These are phyloP conservation scores for Tethea ocularis DNA, from an alignment of 2,888 invertebrate species.

Conservation along the genomic window DNA sequence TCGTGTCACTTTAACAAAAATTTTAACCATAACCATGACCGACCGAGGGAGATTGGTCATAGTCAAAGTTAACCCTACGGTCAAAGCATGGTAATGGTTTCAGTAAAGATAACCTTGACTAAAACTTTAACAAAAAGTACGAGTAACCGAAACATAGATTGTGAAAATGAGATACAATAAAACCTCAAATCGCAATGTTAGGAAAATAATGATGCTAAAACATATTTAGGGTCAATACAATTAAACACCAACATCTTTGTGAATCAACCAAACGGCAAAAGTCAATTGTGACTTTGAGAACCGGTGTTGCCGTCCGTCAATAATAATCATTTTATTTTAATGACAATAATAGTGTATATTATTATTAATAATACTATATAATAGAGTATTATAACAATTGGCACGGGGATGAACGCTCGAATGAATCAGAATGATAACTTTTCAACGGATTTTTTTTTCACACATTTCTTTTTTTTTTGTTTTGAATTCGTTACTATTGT, in stretches of 20 bases:
- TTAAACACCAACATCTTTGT: conserved; percentile 76
- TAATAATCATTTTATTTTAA: conserved; percentile 72
- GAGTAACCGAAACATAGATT: too few species aligned
- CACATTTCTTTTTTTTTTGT: conserved; percentile 42
- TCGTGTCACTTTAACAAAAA: too few species aligned
- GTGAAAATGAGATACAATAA: too few species aligned
- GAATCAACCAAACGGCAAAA: conserved; percentile 76
- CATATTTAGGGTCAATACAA: conserved; percentile 75
- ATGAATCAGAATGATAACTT: conserved; percentile 73
- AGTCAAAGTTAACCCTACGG: too few species aligned
- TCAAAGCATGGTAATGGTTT: too few species aligned
- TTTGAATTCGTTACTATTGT: conserved; percentile 30
- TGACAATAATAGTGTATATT: conserved; percentile 66
- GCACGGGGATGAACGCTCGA: conserved; percentile 78
- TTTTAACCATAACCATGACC: too few species aligned
- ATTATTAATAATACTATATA: conserved; percentile 75
- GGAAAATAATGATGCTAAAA: conserved; percentile 63
- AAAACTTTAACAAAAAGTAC: too few species aligned
- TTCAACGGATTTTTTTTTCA: conserved; percentile 61
- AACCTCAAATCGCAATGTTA: too few species aligned
- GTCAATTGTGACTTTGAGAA: conserved; percentile 73
- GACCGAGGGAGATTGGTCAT: too few species aligned
- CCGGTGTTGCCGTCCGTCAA: conserved; percentile 48
- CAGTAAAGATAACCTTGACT: too few species aligned
- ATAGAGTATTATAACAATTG: conserved; percentile 68